Conservation (phyloP, 2,113 vertebrate genomes). For the Oncorhynchus gorbuscha region DNA sequence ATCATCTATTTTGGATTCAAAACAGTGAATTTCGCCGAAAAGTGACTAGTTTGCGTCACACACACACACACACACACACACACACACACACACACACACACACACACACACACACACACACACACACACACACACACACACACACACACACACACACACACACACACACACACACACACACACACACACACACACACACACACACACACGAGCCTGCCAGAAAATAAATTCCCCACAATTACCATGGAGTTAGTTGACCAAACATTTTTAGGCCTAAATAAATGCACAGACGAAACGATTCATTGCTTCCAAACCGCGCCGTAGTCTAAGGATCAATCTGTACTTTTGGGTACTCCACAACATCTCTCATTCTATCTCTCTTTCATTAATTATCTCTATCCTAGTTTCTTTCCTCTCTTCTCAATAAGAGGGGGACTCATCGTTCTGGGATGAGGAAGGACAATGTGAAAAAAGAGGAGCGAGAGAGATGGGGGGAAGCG, state of each 20-base stretch:
- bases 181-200: constrained; percentile 11
- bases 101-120: not conserved
- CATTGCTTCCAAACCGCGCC: constrained; percentile 29
- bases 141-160: not conserved
- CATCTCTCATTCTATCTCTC: not conserved
- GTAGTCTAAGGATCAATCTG: not conserved
- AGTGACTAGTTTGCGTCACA: no score
- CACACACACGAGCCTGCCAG: constrained; percentile 5
- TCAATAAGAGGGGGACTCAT: constrained; percentile 20
- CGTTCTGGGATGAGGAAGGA: constrained; percentile 10
- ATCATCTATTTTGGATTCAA: no score
- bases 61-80: not conserved
- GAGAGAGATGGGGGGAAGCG: not conserved
- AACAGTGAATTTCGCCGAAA: no score
- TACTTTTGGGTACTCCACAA: no score
- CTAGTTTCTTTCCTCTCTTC: not conserved
- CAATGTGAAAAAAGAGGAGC: constrained; percentile 30
- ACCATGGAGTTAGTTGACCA: constrained; percentile 21
- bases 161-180: not conserved
- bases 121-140: not conserved
- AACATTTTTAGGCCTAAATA: constrained; percentile 16
- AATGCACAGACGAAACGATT: constrained; percentile 40
- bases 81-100: not conserved
- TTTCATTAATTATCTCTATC: not conserved
- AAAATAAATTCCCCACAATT: constrained; percentile 48